Evolutionary conservation across 2,113 vertebrate species (phyloP), one percentile per base, ranked within the genome.

Genomic region (Entosphenus tridentatus): DNA sequence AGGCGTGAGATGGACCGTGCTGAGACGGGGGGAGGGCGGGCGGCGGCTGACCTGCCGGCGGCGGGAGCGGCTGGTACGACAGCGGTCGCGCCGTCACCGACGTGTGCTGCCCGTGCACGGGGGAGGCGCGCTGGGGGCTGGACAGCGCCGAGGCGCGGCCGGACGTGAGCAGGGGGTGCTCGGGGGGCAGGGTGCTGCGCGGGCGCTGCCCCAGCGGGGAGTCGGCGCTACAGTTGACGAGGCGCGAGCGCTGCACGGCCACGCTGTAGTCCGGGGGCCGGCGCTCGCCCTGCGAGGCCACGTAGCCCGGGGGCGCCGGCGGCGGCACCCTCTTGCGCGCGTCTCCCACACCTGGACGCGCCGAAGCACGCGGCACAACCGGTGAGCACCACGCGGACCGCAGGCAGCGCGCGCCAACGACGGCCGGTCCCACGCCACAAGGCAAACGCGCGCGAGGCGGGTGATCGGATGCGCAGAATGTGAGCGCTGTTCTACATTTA

Each of bases 221-320:
- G 73, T 78, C 76, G 77, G 67, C 81, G 84, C 81, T 77, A 80
- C 75, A 80, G 78, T 72, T 65, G 62, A 92, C 78, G 80, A 97
- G 84, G 79, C 87, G 91, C 80, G 88, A 95, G 80, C 91, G 88
- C 82, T 90, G 91, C 79, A 97, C 78, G 70, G 92, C 92, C 84
- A 95, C 87, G 72, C 84, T 95, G 83, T 97, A 97, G 74, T 95
- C 89, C 3, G 92, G 92, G 73, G 92, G 92, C 76, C 82, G 85
- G 75, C 89, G 79, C 82, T 88, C 87, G 67, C 81, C 81, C 76
- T 85, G 85, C 76, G 84, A 78, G 73, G 76, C 92, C 83, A 90
- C 81, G 78, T 97, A 95, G 79, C 91, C 92, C 74, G 88, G 87
- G 80, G 91, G 91, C 78, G 89, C 92, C 75, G 92, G 91, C 78